Base-by-base conservation (phyloP, 2,797 vertebrate genomes). In the Labeo calbasu region DNA sequence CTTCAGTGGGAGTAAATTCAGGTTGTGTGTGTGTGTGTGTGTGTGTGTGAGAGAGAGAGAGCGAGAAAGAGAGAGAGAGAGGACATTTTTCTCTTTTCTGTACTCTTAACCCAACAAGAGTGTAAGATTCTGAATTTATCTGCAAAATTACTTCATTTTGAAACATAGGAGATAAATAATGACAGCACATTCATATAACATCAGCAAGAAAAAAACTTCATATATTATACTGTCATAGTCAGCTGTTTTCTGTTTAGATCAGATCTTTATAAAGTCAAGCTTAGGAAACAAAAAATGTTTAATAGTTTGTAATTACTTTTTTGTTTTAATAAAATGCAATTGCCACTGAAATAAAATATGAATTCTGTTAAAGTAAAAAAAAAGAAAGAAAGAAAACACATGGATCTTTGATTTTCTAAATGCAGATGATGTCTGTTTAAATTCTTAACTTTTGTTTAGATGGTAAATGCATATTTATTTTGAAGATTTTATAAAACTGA, bases 401-500 rank as follows among this genome's bases (percentile, higher is more conserved):
- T 66, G 25, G 43, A 36, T 63, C 61, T 77, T 77, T 69, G 8
- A 28, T 77, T 83, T 83, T 77, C 36, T 69, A 77, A 43, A 21
- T 66, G 21, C 80, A 12, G n/a, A 65, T 32, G 14, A 76, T 23
- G 48, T 63, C n/a, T 68, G 23, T 63, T 84, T 59, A 59, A 69
- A 50, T 61, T 40, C 50, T 77, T 28, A 77, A 77, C 23, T 15
- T 77, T 83, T 57, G 36, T 69, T 83, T 59, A 84, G 51, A 51
- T 59, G 25, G 40, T 63, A 78, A 50, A 77, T 36, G 23, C 53
- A 23, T 21, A 40, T 77, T 78, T 78, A 50, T 86, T 75, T 81
- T 76, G 63, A 71, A 50, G 6, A 32, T 81, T 86, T 81, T 77
- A 19, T 81, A 86, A 48, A 51, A 70, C 40, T 25, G 17, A 53